Base-by-base conservation (phyloP, 2,797 vertebrate species). In the Valencia hispanica region DNA sequence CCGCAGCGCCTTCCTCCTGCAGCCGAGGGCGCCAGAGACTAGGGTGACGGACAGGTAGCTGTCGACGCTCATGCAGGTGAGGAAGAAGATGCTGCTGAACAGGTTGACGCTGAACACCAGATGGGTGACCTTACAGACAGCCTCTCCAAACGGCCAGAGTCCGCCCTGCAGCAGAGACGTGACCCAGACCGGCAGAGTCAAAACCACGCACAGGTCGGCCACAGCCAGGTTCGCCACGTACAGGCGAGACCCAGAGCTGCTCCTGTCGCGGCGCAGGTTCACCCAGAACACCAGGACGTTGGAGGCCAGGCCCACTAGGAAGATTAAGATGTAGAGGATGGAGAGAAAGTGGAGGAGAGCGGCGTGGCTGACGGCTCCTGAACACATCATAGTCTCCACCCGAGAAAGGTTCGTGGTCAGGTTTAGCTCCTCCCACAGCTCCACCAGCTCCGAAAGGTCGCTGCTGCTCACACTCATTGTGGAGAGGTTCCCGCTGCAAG, bases 11-110 rank as follows among this genome's bases (percentile, higher is more conserved):
- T 94, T 96, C 85, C 75, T 90, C 92, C 95, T 88, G 66, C 81
- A 72, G 79, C 77, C 82, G 1, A 93, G 89, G 47, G 93, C 85
- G 32, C 89, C 84, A 34, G 89, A 84, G 43, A 95, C 95, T 74
- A 92, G 88, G 36, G 90, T 93, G 25, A 97, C 86, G 0, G 96
- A 96, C 48, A 98, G 90, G 87, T 97, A 97, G 69, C 97, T 96
- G 91, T 98, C 97, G 78, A 97, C 93, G 0, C 97, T 97, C 97
- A 98, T 98, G 90, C 97, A 97, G 0, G 96, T 90, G 53, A 99
- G 94, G 92, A 98, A 98, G 91, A 99, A 97, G 91, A 98, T 97
- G 92, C 97, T 98, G 86, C 96, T 81, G 15, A 97, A 98, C 45
- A 98, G 94, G 92, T 97, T 97, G 91, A 97, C 94, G 81, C 96